A percentile compares a stretch with the other conserved stretches of the same genome.
Evolutionary conservation across 2,797 vertebrate genomes (phyloP).

Genomic region (Takifugu rubripes): DNA sequence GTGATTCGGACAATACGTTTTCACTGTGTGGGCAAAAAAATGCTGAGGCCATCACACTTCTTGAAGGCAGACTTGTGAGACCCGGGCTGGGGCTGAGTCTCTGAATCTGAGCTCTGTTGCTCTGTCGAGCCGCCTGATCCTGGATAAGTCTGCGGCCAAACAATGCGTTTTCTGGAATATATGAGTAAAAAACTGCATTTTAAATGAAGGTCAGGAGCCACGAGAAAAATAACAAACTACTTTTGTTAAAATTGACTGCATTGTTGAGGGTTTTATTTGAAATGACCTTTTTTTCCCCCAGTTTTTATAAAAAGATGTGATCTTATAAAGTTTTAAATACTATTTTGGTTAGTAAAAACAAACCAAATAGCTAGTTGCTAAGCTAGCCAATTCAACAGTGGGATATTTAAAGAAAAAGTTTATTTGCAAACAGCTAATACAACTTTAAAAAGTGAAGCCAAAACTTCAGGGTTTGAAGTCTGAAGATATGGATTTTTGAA

Average conservation of each 20-base stretch:
- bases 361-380: too few species aligned
- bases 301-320: too few species aligned
- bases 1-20: conserved; percentile 82
- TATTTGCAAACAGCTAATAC: background rate
- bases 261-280: too few species aligned
- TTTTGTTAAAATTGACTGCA: too few species aligned
- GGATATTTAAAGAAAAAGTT: too few species aligned
- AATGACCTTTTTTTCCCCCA: too few species aligned
- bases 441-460: conserved; percentile 8
- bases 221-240: too few species aligned
- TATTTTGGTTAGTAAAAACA: too few species aligned
- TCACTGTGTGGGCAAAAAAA: conserved; percentile 74
- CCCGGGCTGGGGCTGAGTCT: conserved; percentile 67
- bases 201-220: too few species aligned
- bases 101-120: conserved; percentile 48
- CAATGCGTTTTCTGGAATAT: conserved; percentile 14
- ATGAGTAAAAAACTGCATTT: conserved; percentile 20
- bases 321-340: too few species aligned
- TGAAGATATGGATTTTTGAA: conserved; percentile 53
- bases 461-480: conserved; percentile 9
- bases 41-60: conserved; percentile 77
- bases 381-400: too few species aligned
- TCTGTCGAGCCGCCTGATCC: conserved; percentile 56
- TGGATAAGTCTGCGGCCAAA: conserved; percentile 55
- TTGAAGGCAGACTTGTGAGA: conserved; percentile 71